Conservation (phyloP, 2,888 invertebrate genomes). For the Chaetogeoica ovagalla region DNA sequence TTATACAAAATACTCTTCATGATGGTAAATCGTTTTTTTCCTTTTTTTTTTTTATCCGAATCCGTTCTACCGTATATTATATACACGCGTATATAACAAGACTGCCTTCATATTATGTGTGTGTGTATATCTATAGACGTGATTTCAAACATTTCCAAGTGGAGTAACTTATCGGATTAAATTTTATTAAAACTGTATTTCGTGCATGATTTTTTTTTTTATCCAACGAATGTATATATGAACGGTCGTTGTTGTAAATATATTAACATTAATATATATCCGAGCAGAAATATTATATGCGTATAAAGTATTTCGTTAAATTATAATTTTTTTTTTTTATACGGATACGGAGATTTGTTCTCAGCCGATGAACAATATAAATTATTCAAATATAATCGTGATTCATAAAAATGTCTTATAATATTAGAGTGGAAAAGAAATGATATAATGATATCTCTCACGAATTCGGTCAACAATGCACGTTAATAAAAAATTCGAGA, state of each 20-base stretch:
- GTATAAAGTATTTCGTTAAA: background rate
- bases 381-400: background rate
- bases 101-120: background rate
- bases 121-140: background rate
- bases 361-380: background rate
- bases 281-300: background rate
- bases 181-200: background rate
- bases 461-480: background rate
- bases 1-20: conserved; percentile 7
- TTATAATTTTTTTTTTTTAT: background rate
- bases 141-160: conserved; percentile 11
- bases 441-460: background rate
- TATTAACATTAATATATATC: background rate
- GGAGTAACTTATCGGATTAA: conserved; percentile 3
- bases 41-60: conserved; percentile 20
- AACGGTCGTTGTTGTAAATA: background rate
- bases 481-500: background rate
- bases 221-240: background rate
- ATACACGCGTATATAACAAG: background rate
- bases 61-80: conserved; percentile 22
- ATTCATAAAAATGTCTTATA: background rate
- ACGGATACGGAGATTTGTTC: background rate
- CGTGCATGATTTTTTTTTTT: too few species aligned
- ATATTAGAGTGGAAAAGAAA: background rate
- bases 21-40: conserved; percentile 32